Evolutionary conservation across 2,113 vertebrate species (phyloP).

Genomic region (Vicugna pacos): DNA sequence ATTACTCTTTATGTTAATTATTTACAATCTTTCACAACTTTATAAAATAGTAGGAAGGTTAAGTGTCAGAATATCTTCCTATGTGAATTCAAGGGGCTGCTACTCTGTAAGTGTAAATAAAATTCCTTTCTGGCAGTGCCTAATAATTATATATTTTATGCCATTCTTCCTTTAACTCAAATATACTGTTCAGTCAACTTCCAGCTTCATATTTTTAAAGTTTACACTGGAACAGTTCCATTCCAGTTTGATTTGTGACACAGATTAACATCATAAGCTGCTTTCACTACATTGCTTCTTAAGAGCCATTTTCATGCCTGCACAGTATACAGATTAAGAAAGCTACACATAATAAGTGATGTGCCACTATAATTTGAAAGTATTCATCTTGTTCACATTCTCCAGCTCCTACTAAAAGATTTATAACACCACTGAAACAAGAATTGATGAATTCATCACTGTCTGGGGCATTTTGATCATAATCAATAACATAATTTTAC

Average conservation of each 20-base stretch:
- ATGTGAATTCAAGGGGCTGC: neutral
- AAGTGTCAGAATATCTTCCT: neutral
- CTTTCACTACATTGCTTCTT: conserved; percentile 74
- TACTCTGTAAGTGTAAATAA: conserved; percentile 17
- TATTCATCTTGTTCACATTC: conserved; percentile 83
- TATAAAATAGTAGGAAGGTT: conserved; percentile 46
- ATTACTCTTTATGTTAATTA: neutral
- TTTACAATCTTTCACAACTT: conserved; percentile 40
- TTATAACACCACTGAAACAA: conserved; percentile 83
- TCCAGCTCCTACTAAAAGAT: conserved; percentile 84
- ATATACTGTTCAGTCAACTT: conserved; percentile 63
- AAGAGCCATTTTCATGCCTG: conserved; percentile 71
- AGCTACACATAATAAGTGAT: conserved; percentile 76
- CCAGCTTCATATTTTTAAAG: conserved; percentile 71
- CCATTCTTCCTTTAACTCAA: conserved; percentile 60
- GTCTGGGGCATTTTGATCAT: conserved; percentile 85
- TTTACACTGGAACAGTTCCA: conserved; percentile 68
- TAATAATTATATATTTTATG: conserved; percentile 54
- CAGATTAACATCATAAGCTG: conserved; percentile 19
- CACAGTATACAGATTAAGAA: conserved; percentile 72
- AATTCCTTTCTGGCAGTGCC: conserved; percentile 33
- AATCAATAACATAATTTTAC: conserved; percentile 91
- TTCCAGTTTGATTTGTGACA: conserved; percentile 76
- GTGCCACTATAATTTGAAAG: conserved; percentile 84
- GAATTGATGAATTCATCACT: conserved; percentile 89